These are phyloP conservation scores for Orthonevra nobilis DNA, from an alignment of 2,888 invertebrate genomes.

Conservation along the genomic window DNA sequence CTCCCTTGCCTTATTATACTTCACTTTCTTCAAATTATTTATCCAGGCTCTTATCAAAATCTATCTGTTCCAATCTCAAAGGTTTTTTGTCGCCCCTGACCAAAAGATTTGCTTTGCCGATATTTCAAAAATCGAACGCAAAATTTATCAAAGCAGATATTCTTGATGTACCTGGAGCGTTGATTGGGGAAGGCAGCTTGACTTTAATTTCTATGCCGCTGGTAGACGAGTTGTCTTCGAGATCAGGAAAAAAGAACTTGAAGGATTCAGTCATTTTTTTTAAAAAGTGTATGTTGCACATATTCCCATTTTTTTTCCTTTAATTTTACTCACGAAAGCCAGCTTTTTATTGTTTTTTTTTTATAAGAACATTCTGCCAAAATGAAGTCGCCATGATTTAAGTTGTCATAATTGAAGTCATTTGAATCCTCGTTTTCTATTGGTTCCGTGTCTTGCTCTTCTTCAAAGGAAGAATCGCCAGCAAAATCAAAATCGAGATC, in stretches of 20 bases:
- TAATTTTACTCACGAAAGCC: slow-evolving; percentile 37
- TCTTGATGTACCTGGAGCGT: no score
- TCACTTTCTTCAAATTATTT: no score
- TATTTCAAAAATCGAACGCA: no score
- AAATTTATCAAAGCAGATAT: no score
- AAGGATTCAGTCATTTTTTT: slow-evolving; percentile 33
- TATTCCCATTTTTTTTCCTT: slow-evolving; percentile 34
- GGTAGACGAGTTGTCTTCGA: slow-evolving; percentile 47
- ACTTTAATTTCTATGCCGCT: slow-evolving; percentile 32
- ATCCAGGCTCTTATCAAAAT: no score
- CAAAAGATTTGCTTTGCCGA: no score
- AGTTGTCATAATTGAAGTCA: slow-evolving; percentile 25
- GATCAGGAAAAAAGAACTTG: slow-evolving; percentile 38
- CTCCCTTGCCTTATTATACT: no score
- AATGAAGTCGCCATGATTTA: slow-evolving; percentile 28
- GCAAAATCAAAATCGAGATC: slow-evolving; percentile 48
- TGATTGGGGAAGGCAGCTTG: no score
- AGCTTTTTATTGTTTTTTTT: slow-evolving; percentile 50
- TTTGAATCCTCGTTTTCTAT: slow-evolving; percentile 2
- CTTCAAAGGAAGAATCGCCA: slow-evolving; percentile 31
- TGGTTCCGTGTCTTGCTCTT: slow-evolving; percentile 9
- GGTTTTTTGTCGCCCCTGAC: no score
- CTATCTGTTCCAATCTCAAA: no score
- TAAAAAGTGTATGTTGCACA: slow-evolving; percentile 20
- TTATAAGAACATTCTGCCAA: slow-evolving; percentile 28